Evolutionary conservation across 2,797 vertebrate genomes (phyloP).

Genomic region (Peromyscus nudipes): DNA sequence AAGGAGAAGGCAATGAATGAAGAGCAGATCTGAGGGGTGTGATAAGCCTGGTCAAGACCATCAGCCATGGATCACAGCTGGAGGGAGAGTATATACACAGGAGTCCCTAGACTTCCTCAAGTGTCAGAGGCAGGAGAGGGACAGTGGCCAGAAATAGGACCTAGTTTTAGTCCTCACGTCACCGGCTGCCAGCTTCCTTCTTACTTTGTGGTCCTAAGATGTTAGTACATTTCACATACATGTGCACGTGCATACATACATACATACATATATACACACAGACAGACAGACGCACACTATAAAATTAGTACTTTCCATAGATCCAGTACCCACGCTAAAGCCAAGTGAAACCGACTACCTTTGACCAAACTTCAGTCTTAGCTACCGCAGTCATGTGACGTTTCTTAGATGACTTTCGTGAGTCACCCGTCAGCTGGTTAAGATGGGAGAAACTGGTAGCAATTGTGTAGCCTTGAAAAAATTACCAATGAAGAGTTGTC

Average conservation of each 20-base stretch:
- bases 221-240: background rate
- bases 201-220: background rate
- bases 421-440: background rate
- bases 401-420: slow-evolving; percentile 27
- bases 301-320: background rate
- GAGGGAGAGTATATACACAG: background rate
- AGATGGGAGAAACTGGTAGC: background rate
- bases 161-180: background rate
- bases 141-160: background rate
- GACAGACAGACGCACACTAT: background rate
- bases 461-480: slow-evolving; percentile 10
- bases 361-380: background rate
- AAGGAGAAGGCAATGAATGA: slow-evolving; percentile 1
- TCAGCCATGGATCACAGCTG: background rate
- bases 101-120: background rate
- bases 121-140: background rate
- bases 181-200: background rate
- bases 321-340: background rate
- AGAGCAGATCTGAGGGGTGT: background rate
- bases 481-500: background rate
- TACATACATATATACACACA: too few relatives aligned
- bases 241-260: too few relatives aligned
- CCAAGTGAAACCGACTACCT: background rate
- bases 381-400: background rate
- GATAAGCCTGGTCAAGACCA: background rate